A percentile compares a stretch with the other conserved stretches of the same genome.
Evolutionary conservation across 30 jellyfish, hydroid and myxozoan genomes (phyloP).

Genomic region (Aurelia aurita): DNA sequence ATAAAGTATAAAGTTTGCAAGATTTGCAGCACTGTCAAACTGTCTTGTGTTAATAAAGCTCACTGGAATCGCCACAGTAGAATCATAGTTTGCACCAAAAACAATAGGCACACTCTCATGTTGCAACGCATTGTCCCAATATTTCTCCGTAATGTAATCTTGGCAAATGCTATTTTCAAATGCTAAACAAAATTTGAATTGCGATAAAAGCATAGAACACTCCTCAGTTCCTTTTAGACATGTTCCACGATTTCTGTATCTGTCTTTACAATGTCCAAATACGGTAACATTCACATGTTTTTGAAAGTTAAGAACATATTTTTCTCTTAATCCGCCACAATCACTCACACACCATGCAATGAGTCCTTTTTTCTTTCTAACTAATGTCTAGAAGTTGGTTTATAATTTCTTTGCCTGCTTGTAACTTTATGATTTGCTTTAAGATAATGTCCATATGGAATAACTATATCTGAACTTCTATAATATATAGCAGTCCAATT

Average conservation of each 20-base stretch:
- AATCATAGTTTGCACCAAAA: conserved; percentile 86
- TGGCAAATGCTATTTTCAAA: conserved; percentile 93
- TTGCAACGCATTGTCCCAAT: conserved; percentile 79
- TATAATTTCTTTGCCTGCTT: not conserved
- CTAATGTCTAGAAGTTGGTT: not conserved
- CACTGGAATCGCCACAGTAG: conserved; percentile 79
- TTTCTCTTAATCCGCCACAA: conserved; percentile 85
- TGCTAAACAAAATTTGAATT: conserved; percentile 81
- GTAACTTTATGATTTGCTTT: not conserved
- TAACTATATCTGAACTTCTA: conserved; percentile 82
- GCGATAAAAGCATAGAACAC: conserved; percentile 59
- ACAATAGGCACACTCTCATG: conserved; percentile 89
- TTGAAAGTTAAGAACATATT: conserved; percentile 76
- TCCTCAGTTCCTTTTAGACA: conserved; percentile 63
- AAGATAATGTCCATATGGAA: conserved; percentile 76
- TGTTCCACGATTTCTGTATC: conserved; percentile 65
- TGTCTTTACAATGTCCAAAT: conserved; percentile 84
- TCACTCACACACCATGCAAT: conserved; percentile 92
- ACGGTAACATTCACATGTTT: conserved; percentile 84
- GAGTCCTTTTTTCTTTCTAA: conserved; percentile 41
- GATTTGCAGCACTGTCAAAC: conserved; percentile 60
- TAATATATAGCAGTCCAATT: conserved; percentile 96
- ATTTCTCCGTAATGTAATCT: conserved; percentile 94
- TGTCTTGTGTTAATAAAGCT: conserved; percentile 75
- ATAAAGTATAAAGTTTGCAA: conserved; percentile 70